phyloP scores from a whole-genome alignment of 2,113 vertebrate genomes.

The Neogale vison region DNA sequence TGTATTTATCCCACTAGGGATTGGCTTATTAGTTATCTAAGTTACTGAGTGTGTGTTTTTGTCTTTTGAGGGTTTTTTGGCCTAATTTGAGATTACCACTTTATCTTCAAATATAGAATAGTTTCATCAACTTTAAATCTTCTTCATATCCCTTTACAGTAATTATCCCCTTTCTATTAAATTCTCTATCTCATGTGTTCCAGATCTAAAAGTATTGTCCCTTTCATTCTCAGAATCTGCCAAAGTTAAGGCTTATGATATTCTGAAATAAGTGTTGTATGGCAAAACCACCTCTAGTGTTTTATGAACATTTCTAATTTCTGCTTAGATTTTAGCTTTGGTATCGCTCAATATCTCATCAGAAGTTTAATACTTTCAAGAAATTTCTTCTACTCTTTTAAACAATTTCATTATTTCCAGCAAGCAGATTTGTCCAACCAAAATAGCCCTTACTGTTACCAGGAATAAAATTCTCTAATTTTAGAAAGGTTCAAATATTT shows the following conservation, averaged over 20 bases:
- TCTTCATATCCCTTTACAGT: background rate
- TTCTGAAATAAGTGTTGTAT: background rate
- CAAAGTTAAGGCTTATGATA: background rate
- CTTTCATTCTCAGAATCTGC: background rate
- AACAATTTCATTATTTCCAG: background rate
- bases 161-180: background rate
- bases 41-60: background rate
- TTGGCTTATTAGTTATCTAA: background rate
- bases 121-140: background rate
- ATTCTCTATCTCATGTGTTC: background rate
- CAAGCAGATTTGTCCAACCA: background rate
- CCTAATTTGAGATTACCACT: background rate
- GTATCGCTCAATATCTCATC: background rate
- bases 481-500: background rate
- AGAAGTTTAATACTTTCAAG: background rate
- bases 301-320: background rate
- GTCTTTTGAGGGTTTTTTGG: background rate
- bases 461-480: background rate
- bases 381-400: background rate
- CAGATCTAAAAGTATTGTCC: background rate
- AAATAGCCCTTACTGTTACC: background rate
- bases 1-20: background rate
- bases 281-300: background rate
- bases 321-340: background rate
- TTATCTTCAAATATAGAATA: slow-evolving; percentile 3